Evolutionary conservation across 2,888 invertebrate genomes (phyloP).

Genomic region (Ligdia adustata): DNA sequence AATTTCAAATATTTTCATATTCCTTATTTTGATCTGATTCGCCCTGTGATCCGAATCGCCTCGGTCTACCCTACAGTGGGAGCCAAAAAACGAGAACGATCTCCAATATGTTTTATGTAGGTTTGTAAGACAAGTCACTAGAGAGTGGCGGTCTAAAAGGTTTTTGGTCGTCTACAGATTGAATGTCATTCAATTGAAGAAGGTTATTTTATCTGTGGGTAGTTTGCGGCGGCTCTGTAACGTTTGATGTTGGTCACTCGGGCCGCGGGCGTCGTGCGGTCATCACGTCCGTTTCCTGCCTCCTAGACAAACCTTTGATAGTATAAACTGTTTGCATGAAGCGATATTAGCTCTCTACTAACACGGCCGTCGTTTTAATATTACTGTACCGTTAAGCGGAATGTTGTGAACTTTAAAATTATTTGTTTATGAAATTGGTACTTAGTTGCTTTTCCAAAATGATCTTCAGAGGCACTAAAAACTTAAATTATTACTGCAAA

Average conservation of each 20-base stretch:
- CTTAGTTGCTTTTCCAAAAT: too few species aligned
- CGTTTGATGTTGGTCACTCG: slow-evolving; percentile 57
- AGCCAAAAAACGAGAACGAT: too few species aligned
- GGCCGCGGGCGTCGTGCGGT: slow-evolving; percentile 47
- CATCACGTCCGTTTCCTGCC: slow-evolving; percentile 19
- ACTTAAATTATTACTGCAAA: too few species aligned
- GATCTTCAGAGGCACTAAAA: too few species aligned
- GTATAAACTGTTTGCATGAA: slow-evolving; percentile 63
- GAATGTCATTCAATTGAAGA: slow-evolving; percentile 21
- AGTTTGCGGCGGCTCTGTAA: slow-evolving; percentile 43
- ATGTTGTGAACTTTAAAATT: neutral
- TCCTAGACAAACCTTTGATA: slow-evolving; percentile 43
- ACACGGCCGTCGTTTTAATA: slow-evolving; percentile 32
- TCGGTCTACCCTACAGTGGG: too few species aligned
- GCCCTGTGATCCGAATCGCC: too few species aligned
- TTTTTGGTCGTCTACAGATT: slow-evolving; percentile 3
- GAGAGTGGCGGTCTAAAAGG: too few species aligned
- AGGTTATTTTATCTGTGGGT: slow-evolving; percentile 38
- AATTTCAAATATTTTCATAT: too few species aligned
- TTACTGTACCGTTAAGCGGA: neutral
- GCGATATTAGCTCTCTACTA: slow-evolving; percentile 61
- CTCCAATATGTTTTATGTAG: too few species aligned
- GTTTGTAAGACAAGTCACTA: too few species aligned
- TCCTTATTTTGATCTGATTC: too few species aligned
- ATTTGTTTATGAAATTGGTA: too few species aligned